Percentiles rank a stretch among this genome's conserved stretches.
Evolutionary conservation across 2,797 vertebrate genomes (phyloP).

Genomic region (Micrastur ruficollis): DNA sequence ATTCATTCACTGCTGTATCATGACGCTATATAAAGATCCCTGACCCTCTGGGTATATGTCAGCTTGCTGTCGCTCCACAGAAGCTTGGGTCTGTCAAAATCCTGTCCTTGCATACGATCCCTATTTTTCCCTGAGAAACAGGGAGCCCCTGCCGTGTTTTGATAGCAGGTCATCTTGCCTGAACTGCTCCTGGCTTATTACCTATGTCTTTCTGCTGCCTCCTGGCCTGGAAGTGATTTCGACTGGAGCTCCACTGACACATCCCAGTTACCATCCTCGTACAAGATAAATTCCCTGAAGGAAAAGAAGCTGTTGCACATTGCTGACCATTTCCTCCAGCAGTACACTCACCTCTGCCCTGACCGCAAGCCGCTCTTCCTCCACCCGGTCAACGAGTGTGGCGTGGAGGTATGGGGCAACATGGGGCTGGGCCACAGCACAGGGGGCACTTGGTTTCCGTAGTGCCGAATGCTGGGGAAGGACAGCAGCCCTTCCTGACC

Average conservation of each 20-base stretch:
- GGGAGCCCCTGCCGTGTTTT: background rate
- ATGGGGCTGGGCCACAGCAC: background rate
- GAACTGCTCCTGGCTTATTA: background rate
- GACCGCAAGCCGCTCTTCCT: constrained; percentile 84
- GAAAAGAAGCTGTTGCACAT: constrained; percentile 79
- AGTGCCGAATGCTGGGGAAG: background rate
- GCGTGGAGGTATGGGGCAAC: constrained; percentile 72
- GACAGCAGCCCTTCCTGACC: background rate
- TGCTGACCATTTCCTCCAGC: constrained; percentile 79
- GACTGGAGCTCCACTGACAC: constrained; percentile 43
- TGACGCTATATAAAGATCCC: background rate
- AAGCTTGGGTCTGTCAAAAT: background rate
- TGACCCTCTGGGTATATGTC: background rate
- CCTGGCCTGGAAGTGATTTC: background rate
- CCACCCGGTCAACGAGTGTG: constrained; percentile 83
- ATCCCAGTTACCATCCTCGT: constrained; percentile 72
- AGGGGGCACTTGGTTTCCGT: background rate
- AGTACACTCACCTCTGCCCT: constrained; percentile 82
- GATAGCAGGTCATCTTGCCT: background rate
- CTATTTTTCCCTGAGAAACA: background rate
- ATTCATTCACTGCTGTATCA: background rate
- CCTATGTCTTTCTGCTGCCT: background rate
- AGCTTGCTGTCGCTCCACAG: background rate
- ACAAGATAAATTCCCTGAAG: constrained; percentile 76
- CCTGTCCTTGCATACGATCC: background rate